phyloP scores from a whole-genome alignment of 2,797 vertebrate species.

The Propithecus deckenii region DNA sequence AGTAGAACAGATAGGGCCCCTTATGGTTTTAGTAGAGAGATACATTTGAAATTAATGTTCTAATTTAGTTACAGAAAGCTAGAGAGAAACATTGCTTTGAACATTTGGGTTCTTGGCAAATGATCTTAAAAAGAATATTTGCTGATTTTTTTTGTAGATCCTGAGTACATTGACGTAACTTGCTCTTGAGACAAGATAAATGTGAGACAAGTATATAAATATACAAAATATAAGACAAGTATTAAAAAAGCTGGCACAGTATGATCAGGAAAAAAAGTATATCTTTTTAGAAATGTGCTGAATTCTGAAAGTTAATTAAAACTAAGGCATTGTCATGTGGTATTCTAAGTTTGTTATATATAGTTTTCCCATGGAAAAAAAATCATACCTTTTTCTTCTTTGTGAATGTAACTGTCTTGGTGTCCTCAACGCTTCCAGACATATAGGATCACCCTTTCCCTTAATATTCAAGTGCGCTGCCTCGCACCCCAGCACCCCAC shows the following conservation, averaged over 20 bases:
- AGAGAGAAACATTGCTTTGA: conserved; percentile 7
- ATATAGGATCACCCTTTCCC: not conserved
- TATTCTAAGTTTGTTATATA: not conserved
- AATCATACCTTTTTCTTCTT: not conserved
- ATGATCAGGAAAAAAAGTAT: not conserved
- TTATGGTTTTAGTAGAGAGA: not conserved
- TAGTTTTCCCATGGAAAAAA: not conserved
- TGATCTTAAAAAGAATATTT: conserved; percentile 31
- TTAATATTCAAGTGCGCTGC: not conserved
- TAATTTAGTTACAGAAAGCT: conserved; percentile 21
- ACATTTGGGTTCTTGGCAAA: conserved; percentile 49
- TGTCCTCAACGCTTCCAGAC: not conserved
- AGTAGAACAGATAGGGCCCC: not conserved
- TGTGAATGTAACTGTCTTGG: not conserved
- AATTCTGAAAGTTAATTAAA: conserved; percentile 43
- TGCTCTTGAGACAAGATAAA: not conserved
- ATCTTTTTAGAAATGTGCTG: conserved; percentile 12
- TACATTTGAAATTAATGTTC: not conserved
- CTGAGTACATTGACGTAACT: conserved; percentile 9
- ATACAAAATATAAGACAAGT: not conserved
- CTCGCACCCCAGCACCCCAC: accelerated
- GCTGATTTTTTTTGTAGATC: not conserved
- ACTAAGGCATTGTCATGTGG: not conserved
- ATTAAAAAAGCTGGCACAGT: not conserved
- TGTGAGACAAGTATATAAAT: not conserved